Evolutionary conservation across 23 tunicate species (phyloP).

Genomic region (Halocynthia roretzi): DNA sequence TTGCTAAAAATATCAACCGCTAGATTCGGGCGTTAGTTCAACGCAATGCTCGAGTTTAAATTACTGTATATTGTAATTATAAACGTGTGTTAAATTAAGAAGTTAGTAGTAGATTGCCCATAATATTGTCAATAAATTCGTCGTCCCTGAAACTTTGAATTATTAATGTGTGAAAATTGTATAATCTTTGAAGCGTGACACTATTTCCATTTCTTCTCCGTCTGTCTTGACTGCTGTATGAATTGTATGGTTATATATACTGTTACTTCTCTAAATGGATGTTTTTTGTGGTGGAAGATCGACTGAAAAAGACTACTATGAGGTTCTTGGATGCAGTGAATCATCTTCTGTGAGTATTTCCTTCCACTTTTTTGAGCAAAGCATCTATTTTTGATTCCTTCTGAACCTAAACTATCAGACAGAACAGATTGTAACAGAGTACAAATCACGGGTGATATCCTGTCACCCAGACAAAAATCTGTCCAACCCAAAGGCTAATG

Average conservation of each 20-base stretch:
- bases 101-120: too few species aligned
- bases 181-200: too few species aligned
- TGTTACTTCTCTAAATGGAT: not conserved
- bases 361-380: not conserved
- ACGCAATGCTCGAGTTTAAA: too few species aligned
- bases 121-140: too few species aligned
- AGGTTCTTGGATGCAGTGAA: slow-evolving; percentile 38
- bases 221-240: too few species aligned
- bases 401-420: slow-evolving; percentile 11
- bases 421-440: slow-evolving; percentile 52
- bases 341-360: slow-evolving; percentile 34
- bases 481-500: slow-evolving; percentile 18
- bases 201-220: too few species aligned
- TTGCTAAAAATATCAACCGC: too few species aligned
- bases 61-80: too few species aligned
- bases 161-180: too few species aligned
- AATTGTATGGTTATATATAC: not conserved
- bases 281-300: not conserved
- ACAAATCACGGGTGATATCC: slow-evolving; percentile 17
- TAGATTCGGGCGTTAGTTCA: too few species aligned
- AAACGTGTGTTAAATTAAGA: too few species aligned
- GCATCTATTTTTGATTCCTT: not conserved
- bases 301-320: slow-evolving; percentile 22
- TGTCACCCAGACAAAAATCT: slow-evolving; percentile 54
- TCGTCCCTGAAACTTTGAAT: too few species aligned